These are phyloP conservation scores for Limnephilus auricula DNA, from an alignment of 2,888 invertebrate genomes.

Conservation along the genomic window DNA sequence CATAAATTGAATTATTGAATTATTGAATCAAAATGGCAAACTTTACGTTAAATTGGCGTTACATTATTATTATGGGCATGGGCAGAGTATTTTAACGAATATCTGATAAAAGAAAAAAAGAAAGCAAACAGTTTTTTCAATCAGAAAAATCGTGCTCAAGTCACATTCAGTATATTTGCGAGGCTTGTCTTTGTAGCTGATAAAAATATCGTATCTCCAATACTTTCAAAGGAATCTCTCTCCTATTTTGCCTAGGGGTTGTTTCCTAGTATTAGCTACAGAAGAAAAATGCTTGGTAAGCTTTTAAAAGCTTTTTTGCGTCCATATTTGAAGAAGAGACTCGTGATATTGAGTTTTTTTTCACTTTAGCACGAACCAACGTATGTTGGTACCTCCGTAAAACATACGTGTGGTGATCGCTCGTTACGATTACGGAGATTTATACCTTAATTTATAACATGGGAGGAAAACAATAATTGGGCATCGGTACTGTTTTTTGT, in stretches of 20 bases:
- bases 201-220: not conserved
- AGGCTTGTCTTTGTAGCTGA: not conserved
- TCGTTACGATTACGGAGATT: no score
- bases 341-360: not conserved
- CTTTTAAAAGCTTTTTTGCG: not conserved
- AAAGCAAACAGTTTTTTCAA: slow-evolving; percentile 10
- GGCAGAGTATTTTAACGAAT: no score
- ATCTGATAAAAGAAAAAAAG: not conserved
- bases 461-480: no score
- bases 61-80: no score
- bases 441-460: no score
- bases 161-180: not conserved
- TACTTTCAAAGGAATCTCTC: not conserved
- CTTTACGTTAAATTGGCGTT: no score
- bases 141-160: slow-evolving; percentile 58
- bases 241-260: not conserved
- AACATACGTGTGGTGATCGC: no score
- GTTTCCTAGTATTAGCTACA: not conserved
- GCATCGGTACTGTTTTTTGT: no score
- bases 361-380: slow-evolving; percentile 23
- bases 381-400: not conserved
- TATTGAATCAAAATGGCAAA: no score
- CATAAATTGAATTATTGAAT: no score
- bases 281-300: not conserved
- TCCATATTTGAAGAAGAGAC: slow-evolving; percentile 11